Conservation (phyloP, 2,888 invertebrate genomes). For the Hololepta plana region DNA sequence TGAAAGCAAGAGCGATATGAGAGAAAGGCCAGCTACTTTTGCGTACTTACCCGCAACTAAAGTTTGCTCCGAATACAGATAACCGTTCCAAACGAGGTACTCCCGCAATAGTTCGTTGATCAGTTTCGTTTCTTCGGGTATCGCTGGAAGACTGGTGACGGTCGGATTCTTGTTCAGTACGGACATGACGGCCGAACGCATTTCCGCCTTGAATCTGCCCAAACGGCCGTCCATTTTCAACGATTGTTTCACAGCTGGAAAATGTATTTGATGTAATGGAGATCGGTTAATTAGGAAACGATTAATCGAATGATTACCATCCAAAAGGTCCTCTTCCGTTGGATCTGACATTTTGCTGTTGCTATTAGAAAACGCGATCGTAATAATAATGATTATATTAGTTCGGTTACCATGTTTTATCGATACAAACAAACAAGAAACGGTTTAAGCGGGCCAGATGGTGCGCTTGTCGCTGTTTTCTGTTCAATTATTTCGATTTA, state of each 20-base stretch:
- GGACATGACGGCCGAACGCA: slow-evolving; percentile 25
- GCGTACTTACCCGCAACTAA: slow-evolving; percentile 19
- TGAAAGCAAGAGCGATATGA: slow-evolving; percentile 8
- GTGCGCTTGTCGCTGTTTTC: too few species aligned
- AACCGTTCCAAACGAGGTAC: slow-evolving; percentile 53
- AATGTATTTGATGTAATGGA: not conserved
- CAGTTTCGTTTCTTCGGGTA: slow-evolving; percentile 28
- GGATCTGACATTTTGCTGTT: slow-evolving; percentile 16
- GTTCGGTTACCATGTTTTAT: slow-evolving; percentile 6
- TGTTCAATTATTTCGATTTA: too few species aligned
- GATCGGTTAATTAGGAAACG: not conserved
- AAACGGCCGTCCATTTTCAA: slow-evolving; percentile 24
- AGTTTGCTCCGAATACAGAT: slow-evolving; percentile 37
- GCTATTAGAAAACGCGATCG: too few species aligned
- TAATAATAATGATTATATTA: too few species aligned
- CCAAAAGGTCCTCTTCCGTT: slow-evolving; percentile 20
- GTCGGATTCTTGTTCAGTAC: slow-evolving; percentile 20
- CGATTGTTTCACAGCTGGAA: slow-evolving; percentile 24
- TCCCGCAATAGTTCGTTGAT: slow-evolving; percentile 48
- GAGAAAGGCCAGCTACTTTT: slow-evolving; percentile 1
- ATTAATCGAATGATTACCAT: slow-evolving; percentile 15
- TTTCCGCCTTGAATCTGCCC: slow-evolving; percentile 24
- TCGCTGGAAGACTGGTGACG: slow-evolving; percentile 16
- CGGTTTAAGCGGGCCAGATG: slow-evolving; percentile 1
- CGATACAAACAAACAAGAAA: not conserved